Evolutionary conservation across 2,113 vertebrate genomes (phyloP).

Genomic region (Natator depressus): DNA sequence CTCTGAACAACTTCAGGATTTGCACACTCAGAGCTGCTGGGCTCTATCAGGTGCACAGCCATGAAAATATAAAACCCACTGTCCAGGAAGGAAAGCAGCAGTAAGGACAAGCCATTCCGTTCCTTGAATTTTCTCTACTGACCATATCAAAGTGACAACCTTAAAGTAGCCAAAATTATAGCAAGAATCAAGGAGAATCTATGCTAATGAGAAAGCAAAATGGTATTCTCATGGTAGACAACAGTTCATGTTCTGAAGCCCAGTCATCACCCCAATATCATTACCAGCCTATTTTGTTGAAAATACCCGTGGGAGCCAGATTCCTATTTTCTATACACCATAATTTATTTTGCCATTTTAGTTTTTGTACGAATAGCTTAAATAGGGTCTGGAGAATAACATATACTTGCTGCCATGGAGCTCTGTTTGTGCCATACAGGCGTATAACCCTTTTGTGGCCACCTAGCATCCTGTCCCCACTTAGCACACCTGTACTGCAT

Average conservation of each 20-base stretch:
- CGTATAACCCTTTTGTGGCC: neutral
- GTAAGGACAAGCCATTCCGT: neutral
- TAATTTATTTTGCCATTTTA: too few relatives aligned
- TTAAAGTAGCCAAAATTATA: neutral
- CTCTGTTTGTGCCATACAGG: neutral
- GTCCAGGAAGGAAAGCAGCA: neutral
- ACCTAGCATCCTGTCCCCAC: neutral
- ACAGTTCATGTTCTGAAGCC: neutral
- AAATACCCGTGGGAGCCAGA: too few relatives aligned
- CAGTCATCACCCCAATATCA: neutral
- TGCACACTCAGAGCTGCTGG: neutral
- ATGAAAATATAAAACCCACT: neutral
- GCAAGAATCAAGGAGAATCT: neutral
- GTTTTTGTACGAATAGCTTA: too few relatives aligned
- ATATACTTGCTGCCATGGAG: fast-evolving
- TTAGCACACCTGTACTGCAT: neutral
- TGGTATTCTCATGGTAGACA: neutral
- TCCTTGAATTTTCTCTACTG: neutral
- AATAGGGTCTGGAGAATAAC: neutral
- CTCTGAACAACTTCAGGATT: neutral
- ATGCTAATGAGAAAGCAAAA: neutral
- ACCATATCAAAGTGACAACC: neutral
- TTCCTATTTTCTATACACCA: too few relatives aligned
- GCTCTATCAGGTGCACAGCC: neutral
- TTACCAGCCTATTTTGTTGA: neutral